These are phyloP conservation scores for Brachyopa scutellaris DNA, from an alignment of 2,888 invertebrate species.

Conservation along the genomic window DNA sequence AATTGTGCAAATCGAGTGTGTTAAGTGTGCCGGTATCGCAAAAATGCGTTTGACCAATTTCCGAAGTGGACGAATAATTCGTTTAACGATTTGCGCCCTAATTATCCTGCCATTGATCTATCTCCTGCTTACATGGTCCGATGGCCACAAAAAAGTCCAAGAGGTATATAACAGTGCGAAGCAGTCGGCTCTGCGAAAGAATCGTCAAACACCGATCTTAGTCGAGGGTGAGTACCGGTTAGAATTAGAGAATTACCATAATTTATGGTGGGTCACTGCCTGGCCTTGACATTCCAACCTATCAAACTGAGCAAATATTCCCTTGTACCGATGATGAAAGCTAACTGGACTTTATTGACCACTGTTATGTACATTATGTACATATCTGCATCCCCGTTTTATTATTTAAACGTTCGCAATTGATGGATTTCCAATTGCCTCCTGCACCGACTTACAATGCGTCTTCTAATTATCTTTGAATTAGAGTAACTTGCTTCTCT, in stretches of 20 bases:
- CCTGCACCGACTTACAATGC: not conserved
- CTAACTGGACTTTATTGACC: not conserved
- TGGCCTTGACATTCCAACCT: conserved; percentile 53
- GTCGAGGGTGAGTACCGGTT: conserved; percentile 78
- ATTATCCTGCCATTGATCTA: conserved; percentile 85
- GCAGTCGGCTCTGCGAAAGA: conserved; percentile 37
- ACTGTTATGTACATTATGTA: not conserved
- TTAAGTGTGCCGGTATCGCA: not conserved
- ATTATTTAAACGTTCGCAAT: too few relatives aligned
- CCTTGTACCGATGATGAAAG: conserved; percentile 1
- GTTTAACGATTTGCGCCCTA: conserved; percentile 83
- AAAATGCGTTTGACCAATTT: conserved; percentile 86
- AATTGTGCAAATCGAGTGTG: conserved; percentile 30
- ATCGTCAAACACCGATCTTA: conserved; percentile 79
- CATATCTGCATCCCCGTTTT: too few relatives aligned
- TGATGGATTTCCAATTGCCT: too few relatives aligned
- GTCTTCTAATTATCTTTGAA: not conserved
- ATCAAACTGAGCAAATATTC: too few relatives aligned
- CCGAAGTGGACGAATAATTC: conserved; percentile 84
- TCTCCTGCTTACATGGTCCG: conserved; percentile 85
- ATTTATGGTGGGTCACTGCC: conserved; percentile 22
- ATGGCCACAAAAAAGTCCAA: conserved; percentile 81
- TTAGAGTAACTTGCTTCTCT: not conserved
- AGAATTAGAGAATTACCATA: not conserved
- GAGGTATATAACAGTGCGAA: conserved; percentile 76